Evolutionary conservation across 2,888 invertebrate species (phyloP), one percentile per base, ranked within the genome.

Genomic region (Eubasilissa splendida): DNA sequence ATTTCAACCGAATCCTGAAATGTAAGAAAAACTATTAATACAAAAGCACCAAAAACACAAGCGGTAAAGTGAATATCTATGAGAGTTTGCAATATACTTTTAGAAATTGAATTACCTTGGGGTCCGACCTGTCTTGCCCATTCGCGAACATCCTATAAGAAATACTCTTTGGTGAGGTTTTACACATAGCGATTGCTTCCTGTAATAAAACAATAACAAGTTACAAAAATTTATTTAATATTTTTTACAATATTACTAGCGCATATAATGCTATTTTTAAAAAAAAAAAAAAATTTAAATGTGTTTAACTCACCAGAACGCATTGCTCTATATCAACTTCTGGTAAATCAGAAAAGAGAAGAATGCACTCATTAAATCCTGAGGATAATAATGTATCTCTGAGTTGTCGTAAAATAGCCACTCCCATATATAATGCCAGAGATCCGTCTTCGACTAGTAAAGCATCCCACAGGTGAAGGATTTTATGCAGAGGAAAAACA

Each of bases 281-380:
- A n/a, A n/a, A n/a, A n/a, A n/a, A n/a, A n/a, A n/a, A n/a, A n/a
- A n/a, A 22, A 22, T 22, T 22, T 22, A 22, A 22, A 22, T 22
- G 22, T 22, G 22, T 14, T 66, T 12, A 73, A 83, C 81, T 85
- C 84, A 90, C 90, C 86, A 93, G 93, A 0, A 98, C 97, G 88
- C 97, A 97, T 84, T 94, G 93, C 86, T 98, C 97, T 86, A 99
- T 98, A 85, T 98, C 97, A 81, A 99, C 96, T 88, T 98, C 98
- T 73, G 99, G 99, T 86, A 99, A 92, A 90, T 99, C 99, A n/a
- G 99, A 99, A 89, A 99, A 99, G 33, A 99, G 90, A 59, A 99
- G 90, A 85, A 99, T 99, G 87, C 99, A 99, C 87, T 99, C 99
- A 87, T 99, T 99, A 89, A 99, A 99, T 10, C 98, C 98, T 0